Evolutionary conservation across 1,140 invertebrate species (phyloP).

Genomic region (Cephus cinctus): DNA sequence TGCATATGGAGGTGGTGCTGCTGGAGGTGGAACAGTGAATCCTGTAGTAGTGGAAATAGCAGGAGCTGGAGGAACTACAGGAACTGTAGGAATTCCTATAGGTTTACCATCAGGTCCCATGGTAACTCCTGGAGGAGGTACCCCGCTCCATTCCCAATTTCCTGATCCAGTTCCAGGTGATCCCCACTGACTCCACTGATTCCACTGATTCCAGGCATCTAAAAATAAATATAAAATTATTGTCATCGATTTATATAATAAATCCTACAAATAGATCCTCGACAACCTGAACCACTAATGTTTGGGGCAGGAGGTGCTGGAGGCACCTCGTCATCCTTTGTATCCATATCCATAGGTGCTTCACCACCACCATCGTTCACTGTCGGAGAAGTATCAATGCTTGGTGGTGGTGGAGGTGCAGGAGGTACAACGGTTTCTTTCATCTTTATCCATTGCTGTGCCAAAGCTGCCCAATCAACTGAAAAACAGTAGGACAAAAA

Average conservation of each 20-base stretch:
- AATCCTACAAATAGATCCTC: conserved; percentile 8
- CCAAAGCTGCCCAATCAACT: conserved; percentile 94
- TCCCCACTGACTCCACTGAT: conserved; percentile 60
- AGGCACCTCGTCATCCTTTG: conserved; percentile 61
- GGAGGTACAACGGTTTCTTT: conserved; percentile 71
- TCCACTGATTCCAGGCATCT: conserved; percentile 63
- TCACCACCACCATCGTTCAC: conserved; percentile 70
- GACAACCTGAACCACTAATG: conserved; percentile 49
- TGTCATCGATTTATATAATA: conserved; percentile 7
- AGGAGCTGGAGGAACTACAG: conserved; percentile 49
- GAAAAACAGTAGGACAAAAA: conserved; percentile 27
- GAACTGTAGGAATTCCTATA: conserved; percentile 43
- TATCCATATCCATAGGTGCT: conserved; percentile 82
- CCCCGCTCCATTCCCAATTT: conserved; percentile 55
- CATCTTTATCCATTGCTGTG: conserved; percentile 98
- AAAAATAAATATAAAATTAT: conserved; percentile 19
- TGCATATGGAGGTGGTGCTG: conserved; percentile 47
- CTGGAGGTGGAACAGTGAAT: conserved; percentile 39
- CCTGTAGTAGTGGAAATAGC: conserved; percentile 42
- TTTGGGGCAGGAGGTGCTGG: conserved; percentile 52
- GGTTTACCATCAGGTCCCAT: conserved; percentile 51
- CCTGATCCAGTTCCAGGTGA: conserved; percentile 38
- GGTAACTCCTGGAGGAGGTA: conserved; percentile 44
- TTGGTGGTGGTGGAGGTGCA: conserved; percentile 52
- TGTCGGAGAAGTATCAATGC: conserved; percentile 20